These are phyloP conservation scores for Chirona hameri DNA, from an alignment of 2,888 invertebrate species.

Conservation along the genomic window DNA sequence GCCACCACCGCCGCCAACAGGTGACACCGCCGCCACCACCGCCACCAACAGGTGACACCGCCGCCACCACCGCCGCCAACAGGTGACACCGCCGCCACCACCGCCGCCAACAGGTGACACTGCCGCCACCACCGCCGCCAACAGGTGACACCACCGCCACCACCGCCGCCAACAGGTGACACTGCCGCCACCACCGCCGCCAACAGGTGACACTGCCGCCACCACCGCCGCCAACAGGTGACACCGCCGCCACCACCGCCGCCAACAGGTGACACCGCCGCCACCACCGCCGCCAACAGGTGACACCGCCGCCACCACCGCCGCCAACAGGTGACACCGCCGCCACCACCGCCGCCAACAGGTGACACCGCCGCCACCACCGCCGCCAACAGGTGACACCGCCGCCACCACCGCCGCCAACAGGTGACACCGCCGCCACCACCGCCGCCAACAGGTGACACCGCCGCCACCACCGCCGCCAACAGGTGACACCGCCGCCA, in stretches of 20 bases:
- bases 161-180: background rate
- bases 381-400: background rate
- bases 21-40: background rate
- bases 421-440: background rate
- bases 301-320: background rate
- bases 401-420: background rate
- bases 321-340: background rate
- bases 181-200: background rate
- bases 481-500: background rate
- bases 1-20: background rate
- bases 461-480: background rate
- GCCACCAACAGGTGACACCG: background rate
- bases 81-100: background rate
- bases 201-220: background rate
- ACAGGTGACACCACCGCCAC: background rate
- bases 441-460: background rate
- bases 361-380: background rate
- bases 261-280: background rate
- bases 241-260: background rate
- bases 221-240: background rate
- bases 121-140: background rate
- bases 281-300: background rate
- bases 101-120: background rate
- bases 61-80: background rate
- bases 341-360: background rate